Evolutionary conservation across 2,888 invertebrate genomes (phyloP).

Genomic region (Oxyscelio sp.): DNA sequence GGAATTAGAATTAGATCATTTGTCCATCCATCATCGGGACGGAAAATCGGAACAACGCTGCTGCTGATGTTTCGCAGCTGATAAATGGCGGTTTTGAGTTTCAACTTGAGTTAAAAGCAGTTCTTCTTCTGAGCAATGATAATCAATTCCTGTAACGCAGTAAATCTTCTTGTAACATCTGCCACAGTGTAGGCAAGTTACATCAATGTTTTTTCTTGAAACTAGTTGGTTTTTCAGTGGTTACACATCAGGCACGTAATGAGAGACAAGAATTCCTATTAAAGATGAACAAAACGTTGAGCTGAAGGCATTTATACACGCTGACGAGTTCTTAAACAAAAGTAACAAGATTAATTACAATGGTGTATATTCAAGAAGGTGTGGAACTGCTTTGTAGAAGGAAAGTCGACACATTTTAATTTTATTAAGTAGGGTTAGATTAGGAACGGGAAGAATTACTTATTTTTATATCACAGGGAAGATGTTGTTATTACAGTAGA

Average conservation of each 20-base stretch:
- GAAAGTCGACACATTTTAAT: slow-evolving; percentile 1
- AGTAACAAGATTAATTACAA: slow-evolving; percentile 42
- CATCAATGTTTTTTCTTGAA: slow-evolving; percentile 39
- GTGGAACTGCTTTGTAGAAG: neutral
- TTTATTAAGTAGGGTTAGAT: slow-evolving; percentile 10
- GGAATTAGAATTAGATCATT: too few relatives aligned
- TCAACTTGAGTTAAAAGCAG: slow-evolving; percentile 8
- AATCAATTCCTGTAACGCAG: slow-evolving; percentile 21
- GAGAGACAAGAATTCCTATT: slow-evolving; percentile 52
- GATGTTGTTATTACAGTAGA: too few relatives aligned
- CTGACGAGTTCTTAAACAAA: slow-evolving; percentile 31
- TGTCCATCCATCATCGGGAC: too few relatives aligned
- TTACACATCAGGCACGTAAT: slow-evolving; percentile 37
- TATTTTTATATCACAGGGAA: neutral
- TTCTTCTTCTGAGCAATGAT: slow-evolving; percentile 16
- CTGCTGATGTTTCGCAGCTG: too few relatives aligned
- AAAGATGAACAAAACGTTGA: slow-evolving; percentile 39
- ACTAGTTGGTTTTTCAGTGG: slow-evolving; percentile 45
- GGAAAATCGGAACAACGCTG: too few relatives aligned
- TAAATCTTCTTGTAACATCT: slow-evolving; percentile 29
- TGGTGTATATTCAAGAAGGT: neutral
- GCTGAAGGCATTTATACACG: slow-evolving; percentile 21
- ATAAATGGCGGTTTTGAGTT: too few relatives aligned
- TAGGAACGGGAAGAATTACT: neutral
- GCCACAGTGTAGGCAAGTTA: slow-evolving; percentile 39